These are phyloP conservation scores for Lumbricus terrestris DNA, from an alignment of 2,888 invertebrate species.

Conservation along the genomic window DNA sequence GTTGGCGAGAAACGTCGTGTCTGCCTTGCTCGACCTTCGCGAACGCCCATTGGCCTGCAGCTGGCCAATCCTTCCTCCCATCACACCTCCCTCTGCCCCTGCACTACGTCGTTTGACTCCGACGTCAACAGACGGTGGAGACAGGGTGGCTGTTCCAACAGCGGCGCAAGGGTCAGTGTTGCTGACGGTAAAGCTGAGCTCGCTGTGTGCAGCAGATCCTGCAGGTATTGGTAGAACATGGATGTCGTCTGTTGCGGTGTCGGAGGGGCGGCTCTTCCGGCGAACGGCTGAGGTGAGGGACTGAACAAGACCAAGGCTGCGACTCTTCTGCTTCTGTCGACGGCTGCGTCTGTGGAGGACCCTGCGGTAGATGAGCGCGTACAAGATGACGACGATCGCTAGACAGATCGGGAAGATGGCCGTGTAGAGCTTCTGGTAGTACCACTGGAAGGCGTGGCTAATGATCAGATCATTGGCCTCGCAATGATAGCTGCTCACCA, in stretches of 20 bases:
- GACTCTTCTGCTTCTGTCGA: background rate
- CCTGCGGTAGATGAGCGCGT: conserved; percentile 53
- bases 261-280: background rate
- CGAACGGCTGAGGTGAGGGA: background rate
- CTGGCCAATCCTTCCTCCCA: background rate
- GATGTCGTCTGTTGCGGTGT: background rate
- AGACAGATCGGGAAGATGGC: conserved; percentile 51
- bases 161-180: background rate
- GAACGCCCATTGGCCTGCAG: conserved; percentile 8
- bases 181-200: background rate
- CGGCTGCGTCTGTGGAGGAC: conserved; percentile 37
- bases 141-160: background rate
- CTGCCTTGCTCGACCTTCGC: conserved; percentile 20
- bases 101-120: background rate
- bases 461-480: conserved; percentile 41
- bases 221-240: background rate
- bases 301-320: background rate
- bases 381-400: conserved; percentile 51
- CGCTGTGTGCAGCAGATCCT: background rate
- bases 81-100: background rate
- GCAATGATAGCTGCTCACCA: conserved; percentile 42
- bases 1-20: conserved; percentile 44
- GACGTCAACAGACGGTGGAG: background rate
- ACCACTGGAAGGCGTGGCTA: conserved; percentile 40
- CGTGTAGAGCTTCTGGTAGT: conserved; percentile 53